Conservation (phyloP, 2,888 invertebrate genomes). For the Phymatocera aterrima region DNA sequence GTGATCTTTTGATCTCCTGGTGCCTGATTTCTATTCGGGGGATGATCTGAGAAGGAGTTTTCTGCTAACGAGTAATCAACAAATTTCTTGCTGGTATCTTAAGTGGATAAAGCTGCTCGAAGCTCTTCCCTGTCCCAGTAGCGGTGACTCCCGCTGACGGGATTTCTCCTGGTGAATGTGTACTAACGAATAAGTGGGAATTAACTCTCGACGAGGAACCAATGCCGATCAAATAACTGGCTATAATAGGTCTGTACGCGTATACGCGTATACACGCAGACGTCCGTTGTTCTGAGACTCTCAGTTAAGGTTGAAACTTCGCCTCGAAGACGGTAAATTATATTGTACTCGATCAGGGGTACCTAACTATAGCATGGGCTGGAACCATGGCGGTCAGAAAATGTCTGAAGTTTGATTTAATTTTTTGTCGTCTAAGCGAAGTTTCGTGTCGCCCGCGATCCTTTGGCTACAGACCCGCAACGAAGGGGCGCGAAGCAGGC, state of each 20-base stretch:
- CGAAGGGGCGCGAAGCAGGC: slow-evolving; percentile 25
- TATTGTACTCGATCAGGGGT: slow-evolving; percentile 33
- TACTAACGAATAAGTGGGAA: slow-evolving; percentile 11
- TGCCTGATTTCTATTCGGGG: slow-evolving; percentile 33
- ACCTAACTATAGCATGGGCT: neutral
- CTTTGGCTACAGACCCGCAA: slow-evolving; percentile 37
- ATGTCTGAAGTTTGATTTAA: slow-evolving; percentile 43
- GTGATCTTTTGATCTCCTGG: slow-evolving; percentile 25
- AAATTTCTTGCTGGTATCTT: slow-evolving; percentile 32
- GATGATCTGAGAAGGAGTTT: slow-evolving; percentile 27
- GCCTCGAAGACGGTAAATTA: slow-evolving; percentile 3
- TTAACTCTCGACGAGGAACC: neutral
- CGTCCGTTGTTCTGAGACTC: neutral
- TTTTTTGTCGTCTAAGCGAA: slow-evolving; percentile 44
- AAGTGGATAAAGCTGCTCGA: slow-evolving; percentile 14
- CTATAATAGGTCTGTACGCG: neutral
- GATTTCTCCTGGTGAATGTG: neutral
- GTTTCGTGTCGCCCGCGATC: slow-evolving; percentile 43
- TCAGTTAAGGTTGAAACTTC: neutral
- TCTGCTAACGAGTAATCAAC: slow-evolving; percentile 37
- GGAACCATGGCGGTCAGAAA: slow-evolving; percentile 35
- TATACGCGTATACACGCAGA: neutral
- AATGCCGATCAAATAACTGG: neutral
- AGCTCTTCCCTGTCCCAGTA: neutral
- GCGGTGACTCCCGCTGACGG: neutral